Evolutionary conservation across 2,113 vertebrate genomes (phyloP).

Genomic region (Gopherus evgoodei): DNA sequence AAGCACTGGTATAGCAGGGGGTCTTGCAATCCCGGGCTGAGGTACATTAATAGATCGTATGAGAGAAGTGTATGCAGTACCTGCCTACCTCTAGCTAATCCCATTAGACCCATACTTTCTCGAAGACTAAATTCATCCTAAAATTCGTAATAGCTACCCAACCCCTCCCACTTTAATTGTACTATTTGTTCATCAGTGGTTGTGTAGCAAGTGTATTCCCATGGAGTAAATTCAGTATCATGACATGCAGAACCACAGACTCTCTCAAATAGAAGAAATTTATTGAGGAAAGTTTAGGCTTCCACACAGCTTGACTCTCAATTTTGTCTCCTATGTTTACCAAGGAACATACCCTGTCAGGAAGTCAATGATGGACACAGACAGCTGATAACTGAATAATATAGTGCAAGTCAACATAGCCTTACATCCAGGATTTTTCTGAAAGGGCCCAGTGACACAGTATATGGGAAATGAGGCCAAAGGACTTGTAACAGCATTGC

Average conservation of each 20-base stretch:
- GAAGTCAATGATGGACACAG: constrained; percentile 36
- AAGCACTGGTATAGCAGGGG: neutral
- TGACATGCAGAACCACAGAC: neutral
- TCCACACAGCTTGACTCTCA: neutral
- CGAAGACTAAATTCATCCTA: neutral
- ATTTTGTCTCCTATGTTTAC: constrained; percentile 11
- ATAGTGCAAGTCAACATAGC: neutral
- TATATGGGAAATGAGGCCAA: neutral
- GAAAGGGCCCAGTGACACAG: neutral
- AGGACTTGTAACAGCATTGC: neutral
- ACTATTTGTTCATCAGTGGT: neutral
- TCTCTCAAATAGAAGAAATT: neutral
- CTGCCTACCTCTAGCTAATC: neutral
- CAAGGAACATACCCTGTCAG: constrained; percentile 2
- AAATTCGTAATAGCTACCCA: neutral
- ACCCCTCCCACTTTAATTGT: neutral
- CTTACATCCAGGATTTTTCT: constrained; percentile 4
- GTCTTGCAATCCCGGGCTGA: neutral
- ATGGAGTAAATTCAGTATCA: rapidly evolving
- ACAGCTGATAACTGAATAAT: constrained; percentile 10
- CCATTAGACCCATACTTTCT: neutral
- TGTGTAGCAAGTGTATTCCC: rapidly evolving
- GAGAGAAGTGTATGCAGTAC: neutral
- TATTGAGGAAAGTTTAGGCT: neutral
- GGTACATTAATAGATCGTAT: neutral